phyloP scores from a whole-genome alignment of 2,888 invertebrate genomes.

The Dendrolimus pini region DNA sequence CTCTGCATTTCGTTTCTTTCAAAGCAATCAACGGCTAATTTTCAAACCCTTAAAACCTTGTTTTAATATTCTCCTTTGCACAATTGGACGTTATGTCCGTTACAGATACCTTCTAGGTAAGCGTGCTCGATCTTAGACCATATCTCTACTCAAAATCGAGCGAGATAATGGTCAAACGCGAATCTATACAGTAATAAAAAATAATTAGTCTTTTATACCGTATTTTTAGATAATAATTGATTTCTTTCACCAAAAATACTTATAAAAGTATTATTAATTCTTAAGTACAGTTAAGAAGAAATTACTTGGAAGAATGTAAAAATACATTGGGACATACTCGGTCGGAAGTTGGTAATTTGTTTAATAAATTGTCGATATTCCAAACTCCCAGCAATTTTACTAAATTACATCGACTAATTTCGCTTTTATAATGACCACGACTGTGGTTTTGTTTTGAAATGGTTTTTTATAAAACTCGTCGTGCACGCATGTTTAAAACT shows the following conservation, averaged over 20 bases:
- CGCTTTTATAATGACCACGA: slow-evolving; percentile 10
- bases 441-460: background rate
- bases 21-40: no score
- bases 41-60: no score
- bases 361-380: slow-evolving; percentile 27
- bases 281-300: background rate
- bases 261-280: background rate
- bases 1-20: no score
- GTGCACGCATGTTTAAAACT: background rate
- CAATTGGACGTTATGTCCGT: no score
- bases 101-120: no score
- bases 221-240: no score
- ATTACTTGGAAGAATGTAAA: background rate
- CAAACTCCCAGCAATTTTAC: slow-evolving; percentile 18
- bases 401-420: slow-evolving; percentile 24
- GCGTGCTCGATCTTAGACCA: no score
- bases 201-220: no score
- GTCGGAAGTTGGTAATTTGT: slow-evolving; percentile 25
- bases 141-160: no score
- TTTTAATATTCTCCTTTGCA: no score
- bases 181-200: no score
- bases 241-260: background rate
- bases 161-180: no score
- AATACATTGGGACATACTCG: background rate
- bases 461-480: background rate